Base-by-base conservation (phyloP, 2,113 vertebrate genomes). In the Serilophus lunatus region DNA sequence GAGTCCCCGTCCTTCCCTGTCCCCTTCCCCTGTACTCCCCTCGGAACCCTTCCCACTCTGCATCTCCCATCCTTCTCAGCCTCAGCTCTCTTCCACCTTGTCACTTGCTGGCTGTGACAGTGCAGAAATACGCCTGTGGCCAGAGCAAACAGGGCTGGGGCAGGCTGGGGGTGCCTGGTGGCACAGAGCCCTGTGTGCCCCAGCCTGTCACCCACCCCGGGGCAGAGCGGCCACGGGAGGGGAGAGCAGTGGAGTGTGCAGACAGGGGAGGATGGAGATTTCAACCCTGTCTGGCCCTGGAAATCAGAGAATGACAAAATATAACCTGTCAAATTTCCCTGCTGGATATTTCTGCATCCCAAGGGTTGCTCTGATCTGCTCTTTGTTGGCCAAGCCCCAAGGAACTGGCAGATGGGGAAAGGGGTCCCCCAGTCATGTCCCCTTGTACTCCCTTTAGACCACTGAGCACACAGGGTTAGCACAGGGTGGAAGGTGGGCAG, bases 391-490 rank as follows among this genome's bases (percentile, higher is more conserved):
- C 60, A 53, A n/a, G 10, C 60, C 78, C 82, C 51, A 51, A 28
- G 78, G 42, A 65, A 51, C 56, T 11, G 49, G 59, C 36, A 74
- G 60, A 45, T 36, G 69, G 65, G 47, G 50, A 83, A 36, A 23
- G 38, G n/a, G 14, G 10, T 18, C 82, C 38, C 51, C 66, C 2
- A 10, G 53, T 42, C 6, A 2, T 26, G 54, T 13, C 49, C 40
- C 23, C 12, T 6, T 2, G 19, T 6, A 10, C 44, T 84, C 60
- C 69, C 57, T 18, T 42, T 9, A 35, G 64, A 76, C 7, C 53
- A 18, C 11, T 0, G 3, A 76, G 75, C 26, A 24, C 38, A 10
- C 0, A 0, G 69, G 31, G 45, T 38, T 33, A 75, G 79, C 36
- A 20, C 49, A 12, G 63, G 7, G 6, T 40, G 42, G 31, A n/a